Base-by-base conservation (phyloP, 64 coral and sea anemone genomes). In the Cladopsammia gracilis region DNA sequence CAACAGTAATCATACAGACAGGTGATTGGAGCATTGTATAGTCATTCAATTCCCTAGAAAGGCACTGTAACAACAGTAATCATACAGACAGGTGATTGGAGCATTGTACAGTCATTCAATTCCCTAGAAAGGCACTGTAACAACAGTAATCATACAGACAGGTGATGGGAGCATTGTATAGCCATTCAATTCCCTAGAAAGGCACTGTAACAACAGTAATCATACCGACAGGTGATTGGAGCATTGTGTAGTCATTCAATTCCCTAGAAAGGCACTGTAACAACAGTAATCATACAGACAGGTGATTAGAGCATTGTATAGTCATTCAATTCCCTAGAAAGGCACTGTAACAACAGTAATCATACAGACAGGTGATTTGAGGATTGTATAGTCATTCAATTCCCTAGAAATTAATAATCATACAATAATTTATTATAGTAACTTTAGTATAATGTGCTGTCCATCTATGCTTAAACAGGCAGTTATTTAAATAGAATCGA, bases 351-450 rank as follows among this genome's bases (percentile, higher is more conserved):
- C n/a, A n/a, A n/a, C n/a, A n/a, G n/a, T n/a, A n/a, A n/a, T n/a
- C n/a, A n/a, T n/a, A 71, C 62, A 71, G 84, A 71, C 19, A 87
- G 84, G 70, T 87, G 44, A 24, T 4, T 51, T 4, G 18, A 60
- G 12, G 7, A 20, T n/a, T 13, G 12, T 12, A n/a, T n/a, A 65
- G 62, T 65, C n/a, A 71, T n/a, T n/a, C n/a, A n/a, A n/a, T n/a
- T 34, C 34, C 34, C 34, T 34, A 34, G 34, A 34, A 34, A 34
- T 34, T 34, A 34, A 34, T 34, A 34, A 34, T 34, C 34, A 34
- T 34, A 34, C 34, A 34, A 34, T 34, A n/a, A n/a, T n/a, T n/a
- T n/a, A 34, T 34, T 34, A 34, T 34, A 34, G 34, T 34, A 34
- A 34, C 34, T 34, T 34, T 34, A 34, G 34, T 34, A 2, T 34